Evolutionary conservation across 2,888 invertebrate species (phyloP).

Genomic region (Arrhopalites spinosus): DNA sequence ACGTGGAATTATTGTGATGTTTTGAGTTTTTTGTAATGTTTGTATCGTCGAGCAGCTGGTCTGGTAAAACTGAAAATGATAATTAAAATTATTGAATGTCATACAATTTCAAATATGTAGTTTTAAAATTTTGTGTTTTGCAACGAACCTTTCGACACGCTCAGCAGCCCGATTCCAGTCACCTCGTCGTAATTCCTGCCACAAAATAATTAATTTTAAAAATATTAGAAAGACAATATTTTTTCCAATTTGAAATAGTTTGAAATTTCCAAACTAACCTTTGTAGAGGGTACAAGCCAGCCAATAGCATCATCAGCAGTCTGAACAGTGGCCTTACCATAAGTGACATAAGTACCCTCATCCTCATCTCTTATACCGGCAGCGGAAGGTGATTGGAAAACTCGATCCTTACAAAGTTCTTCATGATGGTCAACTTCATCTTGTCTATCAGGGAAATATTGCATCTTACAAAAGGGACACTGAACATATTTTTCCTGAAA

Average conservation of each 20-base stretch:
- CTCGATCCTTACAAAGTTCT: neutral
- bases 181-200: neutral
- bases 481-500: slow-evolving; percentile 12
- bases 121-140: too few species aligned
- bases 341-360: neutral
- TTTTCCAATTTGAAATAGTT: too few species aligned
- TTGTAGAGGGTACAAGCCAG: slow-evolving; percentile 20
- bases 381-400: neutral
- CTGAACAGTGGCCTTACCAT: neutral
- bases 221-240: too few species aligned
- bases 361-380: neutral
- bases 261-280: too few species aligned
- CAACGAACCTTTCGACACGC: neutral
- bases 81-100: too few species aligned
- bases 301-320: slow-evolving; percentile 14
- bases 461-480: slow-evolving; percentile 26
- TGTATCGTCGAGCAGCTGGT: too few species aligned
- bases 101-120: too few species aligned
- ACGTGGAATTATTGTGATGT: too few species aligned
- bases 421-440: slow-evolving; percentile 10
- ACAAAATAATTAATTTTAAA: too few species aligned
- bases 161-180: neutral
- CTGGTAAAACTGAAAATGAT: too few species aligned
- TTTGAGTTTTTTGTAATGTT: too few species aligned
- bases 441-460: slow-evolving; percentile 10